Evolutionary conservation across 2,797 vertebrate genomes (phyloP).

Genomic region (Hylomyscus alleni): DNA sequence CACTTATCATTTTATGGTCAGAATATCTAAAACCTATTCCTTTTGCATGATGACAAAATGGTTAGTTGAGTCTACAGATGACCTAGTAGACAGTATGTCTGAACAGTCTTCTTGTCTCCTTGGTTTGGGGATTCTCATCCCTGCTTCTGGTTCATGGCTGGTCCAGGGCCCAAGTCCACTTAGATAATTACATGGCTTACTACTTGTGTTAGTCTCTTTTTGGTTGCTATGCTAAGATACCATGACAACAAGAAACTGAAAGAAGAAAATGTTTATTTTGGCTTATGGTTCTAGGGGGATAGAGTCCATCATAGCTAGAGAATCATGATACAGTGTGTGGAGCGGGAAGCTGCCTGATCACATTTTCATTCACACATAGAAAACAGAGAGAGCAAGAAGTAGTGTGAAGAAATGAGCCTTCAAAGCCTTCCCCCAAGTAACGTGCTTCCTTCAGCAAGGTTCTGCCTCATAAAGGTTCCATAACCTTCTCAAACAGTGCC

Average conservation of each 20-base stretch:
- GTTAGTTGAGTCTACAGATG: neutral
- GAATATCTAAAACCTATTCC: neutral
- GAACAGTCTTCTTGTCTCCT: neutral
- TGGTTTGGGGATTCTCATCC: neutral
- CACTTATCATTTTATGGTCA: neutral
- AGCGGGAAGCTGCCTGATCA: neutral
- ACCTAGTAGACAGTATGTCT: neutral
- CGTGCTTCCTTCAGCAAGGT: neutral
- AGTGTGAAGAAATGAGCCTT: neutral
- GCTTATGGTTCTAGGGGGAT: neutral
- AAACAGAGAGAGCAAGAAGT: neutral
- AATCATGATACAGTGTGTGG: neutral
- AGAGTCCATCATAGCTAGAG: neutral
- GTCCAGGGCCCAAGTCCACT: rapidly evolving
- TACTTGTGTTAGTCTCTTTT: neutral
- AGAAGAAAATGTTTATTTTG: neutral
- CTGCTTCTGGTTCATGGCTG: neutral
- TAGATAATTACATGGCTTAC: neutral
- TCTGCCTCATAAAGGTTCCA: neutral
- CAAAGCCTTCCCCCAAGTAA: neutral
- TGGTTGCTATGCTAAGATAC: neutral
- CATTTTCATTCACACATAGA: neutral
- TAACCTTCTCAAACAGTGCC: neutral
- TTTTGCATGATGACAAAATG: neutral
- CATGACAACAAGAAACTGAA: neutral